Evolutionary conservation across 1,140 invertebrate species (phyloP).

Genomic region (Idris sp.): DNA sequence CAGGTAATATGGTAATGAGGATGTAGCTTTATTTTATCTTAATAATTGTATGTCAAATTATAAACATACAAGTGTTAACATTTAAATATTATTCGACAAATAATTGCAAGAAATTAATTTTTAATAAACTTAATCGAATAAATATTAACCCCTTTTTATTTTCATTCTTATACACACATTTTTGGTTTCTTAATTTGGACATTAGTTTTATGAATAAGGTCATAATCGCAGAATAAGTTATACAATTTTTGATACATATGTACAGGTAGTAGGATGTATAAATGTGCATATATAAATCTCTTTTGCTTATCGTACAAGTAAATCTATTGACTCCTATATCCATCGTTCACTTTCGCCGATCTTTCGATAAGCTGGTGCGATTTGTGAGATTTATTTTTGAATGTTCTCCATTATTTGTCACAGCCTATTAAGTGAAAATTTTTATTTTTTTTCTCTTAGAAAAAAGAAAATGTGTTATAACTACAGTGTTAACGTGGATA

Average conservation of each 20-base stretch:
- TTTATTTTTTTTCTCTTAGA: constrained; percentile 1
- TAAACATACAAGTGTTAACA: no score
- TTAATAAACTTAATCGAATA: no score
- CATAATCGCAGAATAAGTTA: no score
- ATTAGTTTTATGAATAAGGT: no score
- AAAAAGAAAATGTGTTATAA: constrained; percentile 3
- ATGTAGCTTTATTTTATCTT: constrained; percentile 22
- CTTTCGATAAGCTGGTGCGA: constrained; percentile 40
- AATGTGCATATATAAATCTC: constrained; percentile 18
- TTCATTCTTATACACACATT: no score
- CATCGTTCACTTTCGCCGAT: constrained; percentile 45
- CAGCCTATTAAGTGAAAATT: constrained; percentile 26
- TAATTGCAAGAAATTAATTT: no score
- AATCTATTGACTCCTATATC: constrained; percentile 31
- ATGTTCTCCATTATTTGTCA: constrained; percentile 37
- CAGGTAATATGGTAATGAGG: constrained; percentile 30
- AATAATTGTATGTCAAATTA: constrained; percentile 21
- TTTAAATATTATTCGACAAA: no score
- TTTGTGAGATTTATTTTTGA: constrained; percentile 48
- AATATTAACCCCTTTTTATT: no score
- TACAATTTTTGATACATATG: no score
- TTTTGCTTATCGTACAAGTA: constrained; percentile 19
- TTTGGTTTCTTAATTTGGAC: no score
- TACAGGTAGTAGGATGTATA: no score
- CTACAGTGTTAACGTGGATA: background rate